Evolutionary conservation across 2,888 invertebrate genomes (phyloP).

Genomic region (Spilosoma lubricipeda): DNA sequence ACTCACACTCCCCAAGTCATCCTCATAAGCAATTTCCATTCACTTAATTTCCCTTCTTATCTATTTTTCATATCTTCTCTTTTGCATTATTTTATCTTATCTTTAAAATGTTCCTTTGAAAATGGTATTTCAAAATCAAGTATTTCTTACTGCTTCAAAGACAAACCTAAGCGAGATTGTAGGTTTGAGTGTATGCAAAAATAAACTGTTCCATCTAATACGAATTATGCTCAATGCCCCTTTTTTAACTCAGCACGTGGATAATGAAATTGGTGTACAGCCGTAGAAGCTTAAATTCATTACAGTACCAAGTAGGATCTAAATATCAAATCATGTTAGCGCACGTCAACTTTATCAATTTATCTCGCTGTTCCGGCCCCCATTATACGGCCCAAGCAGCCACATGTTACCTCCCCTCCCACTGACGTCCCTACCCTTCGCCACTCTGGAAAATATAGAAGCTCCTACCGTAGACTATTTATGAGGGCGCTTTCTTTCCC

Average conservation of each 20-base stretch:
- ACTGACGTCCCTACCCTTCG: slow-evolving; percentile 21
- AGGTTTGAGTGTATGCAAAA: background rate
- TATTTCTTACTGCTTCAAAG: too few species aligned
- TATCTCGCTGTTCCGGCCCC: slow-evolving; percentile 53
- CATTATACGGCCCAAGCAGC: slow-evolving; percentile 50
- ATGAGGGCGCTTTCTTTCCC: slow-evolving; percentile 58
- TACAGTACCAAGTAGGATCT: slow-evolving; percentile 28
- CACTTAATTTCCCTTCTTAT: too few species aligned
- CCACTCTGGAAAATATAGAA: slow-evolving; percentile 62
- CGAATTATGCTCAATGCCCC: too few species aligned
- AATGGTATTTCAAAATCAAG: too few species aligned
- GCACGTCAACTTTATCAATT: slow-evolving; percentile 65
- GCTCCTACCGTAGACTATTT: slow-evolving; percentile 61
- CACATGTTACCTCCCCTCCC: slow-evolving; percentile 53
- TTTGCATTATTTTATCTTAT: too few species aligned
- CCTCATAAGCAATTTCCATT: too few species aligned
- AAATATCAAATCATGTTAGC: slow-evolving; percentile 52
- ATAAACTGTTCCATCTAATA: background rate
- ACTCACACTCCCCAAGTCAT: too few species aligned
- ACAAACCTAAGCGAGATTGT: too few species aligned
- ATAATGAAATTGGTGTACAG: slow-evolving; percentile 8
- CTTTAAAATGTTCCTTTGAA: too few species aligned
- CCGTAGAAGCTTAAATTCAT: slow-evolving; percentile 9
- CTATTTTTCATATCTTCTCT: too few species aligned
- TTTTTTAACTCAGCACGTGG: background rate